Evolutionary conservation across 2,888 invertebrate genomes (phyloP).

Genomic region (Tryphoninae sp.): DNA sequence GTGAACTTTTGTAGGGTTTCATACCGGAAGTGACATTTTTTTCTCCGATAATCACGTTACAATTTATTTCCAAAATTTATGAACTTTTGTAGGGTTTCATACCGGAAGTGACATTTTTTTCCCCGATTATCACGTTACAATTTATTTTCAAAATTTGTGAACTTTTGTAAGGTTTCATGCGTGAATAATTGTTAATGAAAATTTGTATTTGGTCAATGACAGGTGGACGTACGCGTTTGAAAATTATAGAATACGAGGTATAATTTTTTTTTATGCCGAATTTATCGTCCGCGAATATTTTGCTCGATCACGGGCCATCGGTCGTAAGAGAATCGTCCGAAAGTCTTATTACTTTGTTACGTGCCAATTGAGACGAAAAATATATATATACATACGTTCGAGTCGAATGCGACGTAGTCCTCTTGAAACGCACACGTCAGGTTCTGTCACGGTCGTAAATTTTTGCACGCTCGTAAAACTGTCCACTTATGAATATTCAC

Average conservation of each 20-base stretch:
- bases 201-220: background rate
- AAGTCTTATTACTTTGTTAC: constrained; percentile 29
- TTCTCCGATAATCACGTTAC: background rate
- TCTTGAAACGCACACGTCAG: constrained; percentile 69
- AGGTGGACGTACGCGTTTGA: no score
- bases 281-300: background rate
- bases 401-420: constrained; percentile 38
- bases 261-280: background rate
- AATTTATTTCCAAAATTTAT: constrained; percentile 4
- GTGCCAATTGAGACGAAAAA: constrained; percentile 35
- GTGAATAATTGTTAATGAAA: background rate
- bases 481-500: constrained; percentile 74
- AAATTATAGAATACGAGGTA: background rate
- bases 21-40: constrained; percentile 63
- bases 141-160: background rate
- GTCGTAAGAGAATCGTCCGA: background rate
- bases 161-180: background rate
- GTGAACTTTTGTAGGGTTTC: background rate
- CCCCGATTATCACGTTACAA: background rate
- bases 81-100: background rate
- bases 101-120: constrained; percentile 62
- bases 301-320: background rate
- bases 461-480: constrained; percentile 69
- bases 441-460: constrained; percentile 70
- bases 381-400: background rate